Evolutionary conservation across 1,140 invertebrate species (phyloP).

Genomic region (Lamellibrachia luymesi): DNA sequence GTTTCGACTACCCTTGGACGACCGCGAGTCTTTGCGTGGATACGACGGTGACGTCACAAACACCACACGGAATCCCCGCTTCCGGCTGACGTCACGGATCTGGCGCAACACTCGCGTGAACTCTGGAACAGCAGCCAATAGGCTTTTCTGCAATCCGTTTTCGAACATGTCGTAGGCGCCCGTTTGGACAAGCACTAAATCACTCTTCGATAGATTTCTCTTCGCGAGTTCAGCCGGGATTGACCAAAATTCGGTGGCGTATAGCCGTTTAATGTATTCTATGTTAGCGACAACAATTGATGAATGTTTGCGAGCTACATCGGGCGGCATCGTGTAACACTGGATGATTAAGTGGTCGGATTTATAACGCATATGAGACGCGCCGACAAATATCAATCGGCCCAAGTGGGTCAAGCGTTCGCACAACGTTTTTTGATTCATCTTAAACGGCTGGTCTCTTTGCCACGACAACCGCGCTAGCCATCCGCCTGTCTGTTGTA

Average conservation of each 20-base stretch:
- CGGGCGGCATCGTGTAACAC: not conserved
- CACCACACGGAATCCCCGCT: not conserved
- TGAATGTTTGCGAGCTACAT: not conserved
- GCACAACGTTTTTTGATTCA: not conserved
- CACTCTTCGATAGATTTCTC: not conserved
- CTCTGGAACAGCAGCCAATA: not conserved
- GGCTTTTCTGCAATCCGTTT: not conserved
- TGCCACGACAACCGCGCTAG: not conserved
- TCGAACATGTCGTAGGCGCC: not conserved
- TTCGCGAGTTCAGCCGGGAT: not conserved
- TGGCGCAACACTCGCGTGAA: not conserved
- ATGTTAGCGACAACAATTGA: not conserved
- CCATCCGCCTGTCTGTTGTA: not conserved
- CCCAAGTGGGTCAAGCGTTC: not conserved
- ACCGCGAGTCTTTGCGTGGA: not conserved
- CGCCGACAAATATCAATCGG: no score
- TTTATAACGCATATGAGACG: not conserved
- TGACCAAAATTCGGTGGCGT: not conserved
- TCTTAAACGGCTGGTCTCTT: not conserved
- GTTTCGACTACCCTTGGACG: not conserved
- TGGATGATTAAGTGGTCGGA: not conserved
- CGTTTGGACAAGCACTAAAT: not conserved
- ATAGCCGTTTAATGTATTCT: not conserved
- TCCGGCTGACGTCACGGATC: not conserved
- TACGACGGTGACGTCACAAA: not conserved